Conservation (phyloP, 2,797 vertebrate species). For the Phoxinus dragarum region DNA sequence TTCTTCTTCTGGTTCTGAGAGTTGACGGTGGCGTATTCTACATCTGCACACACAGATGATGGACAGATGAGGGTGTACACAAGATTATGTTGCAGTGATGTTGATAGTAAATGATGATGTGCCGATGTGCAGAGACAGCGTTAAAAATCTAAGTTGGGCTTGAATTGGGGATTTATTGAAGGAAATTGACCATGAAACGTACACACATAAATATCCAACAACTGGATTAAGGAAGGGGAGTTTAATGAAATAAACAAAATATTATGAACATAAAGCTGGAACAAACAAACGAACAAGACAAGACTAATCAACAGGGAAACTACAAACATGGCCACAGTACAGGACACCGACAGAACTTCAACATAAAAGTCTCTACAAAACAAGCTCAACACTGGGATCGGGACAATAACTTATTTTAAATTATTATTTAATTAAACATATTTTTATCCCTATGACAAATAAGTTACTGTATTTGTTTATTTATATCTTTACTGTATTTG, state of each 20-base stretch:
- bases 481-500: not conserved
- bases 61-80: not conserved
- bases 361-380: not conserved
- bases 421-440: not conserved
- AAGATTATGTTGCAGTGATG: not conserved
- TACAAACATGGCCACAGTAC: not conserved
- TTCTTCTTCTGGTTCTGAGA: not conserved
- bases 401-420: not conserved
- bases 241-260: too few species aligned
- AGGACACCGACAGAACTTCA: not conserved
- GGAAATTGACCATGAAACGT: not conserved
- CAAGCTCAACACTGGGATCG: not conserved
- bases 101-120: not conserved
- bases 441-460: not conserved
- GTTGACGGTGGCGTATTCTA: fast-evolving
- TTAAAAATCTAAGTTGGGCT: not conserved
- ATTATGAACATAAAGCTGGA: too few species aligned
- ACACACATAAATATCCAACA: too few species aligned
- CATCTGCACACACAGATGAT: not conserved
- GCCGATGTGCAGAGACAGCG: not conserved
- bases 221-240: too few species aligned
- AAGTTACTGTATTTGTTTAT: not conserved
- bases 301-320: not conserved
- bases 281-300: too few species aligned
- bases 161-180: not conserved